Base-by-base conservation (phyloP, 2,888 invertebrate genomes). In the Limnephilus marmoratus region DNA sequence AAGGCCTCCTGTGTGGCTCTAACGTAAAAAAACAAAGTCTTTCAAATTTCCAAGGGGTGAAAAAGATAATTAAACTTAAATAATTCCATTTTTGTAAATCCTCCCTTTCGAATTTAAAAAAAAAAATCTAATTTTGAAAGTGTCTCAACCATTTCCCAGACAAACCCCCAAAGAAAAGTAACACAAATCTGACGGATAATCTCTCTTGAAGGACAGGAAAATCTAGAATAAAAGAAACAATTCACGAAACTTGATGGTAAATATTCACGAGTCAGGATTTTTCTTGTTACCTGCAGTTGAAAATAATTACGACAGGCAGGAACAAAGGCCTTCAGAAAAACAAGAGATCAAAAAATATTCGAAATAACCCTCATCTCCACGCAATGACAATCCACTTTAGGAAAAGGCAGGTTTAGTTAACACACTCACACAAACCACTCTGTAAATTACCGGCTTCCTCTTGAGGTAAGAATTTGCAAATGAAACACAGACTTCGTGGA, bases 131-230 rank as follows among this genome's bases (percentile, higher is more conserved):
- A 31, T 82, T 82, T 90, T 31, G 45, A 90, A 90, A 90, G 90
- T 90, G 90, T 90, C 90, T 9, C 45, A 15, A 90, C 49, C 29
- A 90, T 90, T 90, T 45, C 12, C 45, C 81, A n/a, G 81, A 89
- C 7, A 89, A 89, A 89, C 88, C 41, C 81, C 3, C 18, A 80
- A 81, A 41, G 80, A 37, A 11, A 89, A 89, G 80, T 89, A 89
- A 88, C 68, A 89, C 80, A 89, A 80, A 37, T 37, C 88, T 9
- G 24, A 37, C 2, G 80, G 53, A 24, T 80, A 89, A 89, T 80
- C 68, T 88, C 88, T 12, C 29, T 86, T 86, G 86, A 86, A n/a
- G 7, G 68, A 68, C 68, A 86, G 86, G 53, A 11, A 49, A 29
- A n/a, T 29, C 15, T 45, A 49, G 49, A 86, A 34, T 53, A 45